Base-by-base conservation (phyloP, 2,888 invertebrate genomes). In the Agrotis puta region DNA sequence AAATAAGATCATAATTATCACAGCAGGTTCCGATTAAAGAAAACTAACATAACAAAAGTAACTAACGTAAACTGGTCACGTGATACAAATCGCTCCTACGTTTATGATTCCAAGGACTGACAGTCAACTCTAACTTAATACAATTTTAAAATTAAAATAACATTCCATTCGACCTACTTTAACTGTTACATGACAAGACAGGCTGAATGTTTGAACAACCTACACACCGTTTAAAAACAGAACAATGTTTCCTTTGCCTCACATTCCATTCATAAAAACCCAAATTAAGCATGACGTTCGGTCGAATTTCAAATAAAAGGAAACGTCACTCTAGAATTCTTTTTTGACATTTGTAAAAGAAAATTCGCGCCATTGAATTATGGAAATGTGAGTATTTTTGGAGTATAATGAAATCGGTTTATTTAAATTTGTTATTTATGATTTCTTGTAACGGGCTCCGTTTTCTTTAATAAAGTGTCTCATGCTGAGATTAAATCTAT, bases 141-240 rank as follows among this genome's bases (percentile, higher is more conserved):
- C 11, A 6, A 57, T 24, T 47, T 74, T 22, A 27, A 58, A 74
- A 33, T 33, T 6, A 50, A 48, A 63, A 51, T 18, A 50, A 57
- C 18, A 58, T 39, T 47, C 16, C 18, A 53, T 75, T 27, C 22
- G 51, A 73, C 66, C 72, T 74, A 73, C 47, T 74, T 74, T 43
- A 20, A 58, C 14, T 14, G 59, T 11, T 51, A 64, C 47, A 20
- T 74, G 65, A 51, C 45, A 64, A 22, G 20, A 58, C 13, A 62
- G 51, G 47, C 51, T 51, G 56, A 39, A 65, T 24, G 4, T 39
- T 51, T 16, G 45, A 51, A 58, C n/a, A 58, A 33, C 54, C 4
- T 33, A 47, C 45, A 24, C 27, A 27, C 20, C 24, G 11, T 58
- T 74, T 58, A 50, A 72, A 72, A 74, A 47, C 9, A 9, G 14